Evolutionary conservation across 1,140 invertebrate species (phyloP).

Genomic region (Drosophila elegans): DNA sequence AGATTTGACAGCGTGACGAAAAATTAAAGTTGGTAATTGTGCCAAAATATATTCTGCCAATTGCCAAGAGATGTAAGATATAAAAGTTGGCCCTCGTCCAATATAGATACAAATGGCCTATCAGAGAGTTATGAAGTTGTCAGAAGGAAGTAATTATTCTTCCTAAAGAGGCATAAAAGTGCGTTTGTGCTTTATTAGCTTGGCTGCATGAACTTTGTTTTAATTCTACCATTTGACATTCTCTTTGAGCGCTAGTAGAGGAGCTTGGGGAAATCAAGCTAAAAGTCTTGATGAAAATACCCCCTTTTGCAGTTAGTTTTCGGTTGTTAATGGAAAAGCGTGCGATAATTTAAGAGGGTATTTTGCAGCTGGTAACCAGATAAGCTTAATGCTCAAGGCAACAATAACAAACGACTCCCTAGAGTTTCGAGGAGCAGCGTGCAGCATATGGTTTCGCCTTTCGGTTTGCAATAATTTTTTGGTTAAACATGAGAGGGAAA

Average conservation of each 20-base stretch:
- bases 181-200: neutral
- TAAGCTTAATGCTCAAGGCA: conserved; percentile 45
- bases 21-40: conserved; percentile 60
- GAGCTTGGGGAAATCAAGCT: conserved; percentile 63
- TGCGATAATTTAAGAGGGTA: conserved; percentile 54
- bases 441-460: conserved; percentile 28
- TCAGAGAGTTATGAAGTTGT: conserved; percentile 22
- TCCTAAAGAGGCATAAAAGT: conserved; percentile 18
- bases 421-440: conserved; percentile 19
- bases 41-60: conserved; percentile 50
- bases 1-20: conserved; percentile 62
- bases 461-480: conserved; percentile 68
- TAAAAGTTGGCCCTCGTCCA: conserved; percentile 56
- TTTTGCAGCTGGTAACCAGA: conserved; percentile 53
- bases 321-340: conserved; percentile 51
- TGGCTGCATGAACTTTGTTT: conserved; percentile 13
- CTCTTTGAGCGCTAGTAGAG: conserved; percentile 22
- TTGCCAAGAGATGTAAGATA: conserved; percentile 38
- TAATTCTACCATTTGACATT: conserved; percentile 28
- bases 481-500: conserved; percentile 51
- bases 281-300: conserved; percentile 54
- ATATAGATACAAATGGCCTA: conserved; percentile 47
- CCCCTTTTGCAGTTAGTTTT: conserved; percentile 31
- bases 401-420: conserved; percentile 74
- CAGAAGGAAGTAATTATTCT: conserved; percentile 57